phyloP scores from a whole-genome alignment of 2,797 vertebrate genomes.

The Sparidentex hasta region DNA sequence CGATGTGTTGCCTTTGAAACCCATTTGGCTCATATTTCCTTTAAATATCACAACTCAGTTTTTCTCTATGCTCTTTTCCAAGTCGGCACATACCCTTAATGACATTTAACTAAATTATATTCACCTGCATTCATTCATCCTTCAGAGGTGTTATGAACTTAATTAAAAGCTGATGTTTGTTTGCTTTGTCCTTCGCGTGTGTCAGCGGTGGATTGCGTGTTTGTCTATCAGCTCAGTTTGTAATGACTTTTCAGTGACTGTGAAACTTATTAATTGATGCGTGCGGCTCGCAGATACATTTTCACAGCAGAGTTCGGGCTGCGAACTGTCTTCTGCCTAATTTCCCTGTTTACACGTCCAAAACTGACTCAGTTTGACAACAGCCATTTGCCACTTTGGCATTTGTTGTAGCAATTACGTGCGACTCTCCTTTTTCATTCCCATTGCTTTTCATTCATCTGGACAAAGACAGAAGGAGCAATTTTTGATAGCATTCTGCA shows the following conservation, averaged over 20 bases:
- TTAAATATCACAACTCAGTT: neutral
- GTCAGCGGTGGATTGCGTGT: neutral
- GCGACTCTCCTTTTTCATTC: constrained; percentile 61
- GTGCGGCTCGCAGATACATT: neutral
- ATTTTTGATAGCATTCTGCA: constrained; percentile 67
- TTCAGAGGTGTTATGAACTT: constrained; percentile 10
- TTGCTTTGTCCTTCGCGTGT: neutral
- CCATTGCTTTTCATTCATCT: constrained; percentile 71
- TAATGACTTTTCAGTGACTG: neutral
- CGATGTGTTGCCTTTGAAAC: too few relatives aligned
- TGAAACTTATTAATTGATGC: constrained; percentile 12
- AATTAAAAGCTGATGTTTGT: neutral
- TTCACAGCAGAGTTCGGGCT: constrained; percentile 10
- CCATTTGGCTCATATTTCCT: too few relatives aligned
- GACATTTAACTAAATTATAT: constrained; percentile 3
- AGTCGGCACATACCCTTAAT: constrained; percentile 2
- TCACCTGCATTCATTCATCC: constrained; percentile 5
- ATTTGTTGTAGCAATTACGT: constrained; percentile 69
- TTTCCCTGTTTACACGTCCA: constrained; percentile 60
- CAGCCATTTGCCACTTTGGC: constrained; percentile 73
- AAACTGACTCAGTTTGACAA: constrained; percentile 68
- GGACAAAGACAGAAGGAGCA: constrained; percentile 73
- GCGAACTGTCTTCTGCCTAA: constrained; percentile 36
- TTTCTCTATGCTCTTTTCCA: neutral
- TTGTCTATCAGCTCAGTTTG: constrained; percentile 5